Evolutionary conservation across 2,113 vertebrate species (phyloP).

Genomic region (Gymnogyps californianus): DNA sequence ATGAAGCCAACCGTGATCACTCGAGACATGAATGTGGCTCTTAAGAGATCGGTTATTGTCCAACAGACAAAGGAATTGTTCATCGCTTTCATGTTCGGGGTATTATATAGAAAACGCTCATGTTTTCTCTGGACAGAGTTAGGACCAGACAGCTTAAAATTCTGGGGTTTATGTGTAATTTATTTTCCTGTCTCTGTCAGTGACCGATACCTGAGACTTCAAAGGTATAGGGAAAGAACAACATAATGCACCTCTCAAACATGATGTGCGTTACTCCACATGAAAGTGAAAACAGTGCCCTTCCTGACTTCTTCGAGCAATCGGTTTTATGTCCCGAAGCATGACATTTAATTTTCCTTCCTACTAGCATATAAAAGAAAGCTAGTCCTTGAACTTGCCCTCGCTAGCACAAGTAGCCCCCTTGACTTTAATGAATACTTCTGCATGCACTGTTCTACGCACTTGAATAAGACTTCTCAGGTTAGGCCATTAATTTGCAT

Average conservation of each 20-base stretch:
- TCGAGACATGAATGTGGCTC: neutral
- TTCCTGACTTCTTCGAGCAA: neutral
- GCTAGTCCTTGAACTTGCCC: conserved; percentile 35
- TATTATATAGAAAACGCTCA: neutral
- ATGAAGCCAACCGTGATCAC: accelerated
- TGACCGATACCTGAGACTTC: neutral
- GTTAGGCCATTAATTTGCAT: conserved; percentile 58
- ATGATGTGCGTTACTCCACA: neutral
- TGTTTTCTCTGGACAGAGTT: neutral
- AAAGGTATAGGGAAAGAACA: neutral
- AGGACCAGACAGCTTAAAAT: neutral
- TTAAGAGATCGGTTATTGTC: neutral
- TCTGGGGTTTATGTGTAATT: neutral
- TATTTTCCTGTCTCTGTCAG: neutral
- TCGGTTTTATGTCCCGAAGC: neutral
- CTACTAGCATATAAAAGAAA: neutral
- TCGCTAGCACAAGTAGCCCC: neutral
- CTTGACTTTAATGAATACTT: conserved; percentile 25
- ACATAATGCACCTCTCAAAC: neutral
- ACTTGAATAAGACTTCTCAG: conserved; percentile 40
- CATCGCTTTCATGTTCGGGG: neutral
- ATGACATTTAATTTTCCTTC: conserved; percentile 31
- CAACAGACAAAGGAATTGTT: neutral
- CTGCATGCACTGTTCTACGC: neutral
- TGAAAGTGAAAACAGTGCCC: neutral